Evolutionary conservation across 2,113 vertebrate species (phyloP).

Genomic region (Hyperoodon ampullatus): DNA sequence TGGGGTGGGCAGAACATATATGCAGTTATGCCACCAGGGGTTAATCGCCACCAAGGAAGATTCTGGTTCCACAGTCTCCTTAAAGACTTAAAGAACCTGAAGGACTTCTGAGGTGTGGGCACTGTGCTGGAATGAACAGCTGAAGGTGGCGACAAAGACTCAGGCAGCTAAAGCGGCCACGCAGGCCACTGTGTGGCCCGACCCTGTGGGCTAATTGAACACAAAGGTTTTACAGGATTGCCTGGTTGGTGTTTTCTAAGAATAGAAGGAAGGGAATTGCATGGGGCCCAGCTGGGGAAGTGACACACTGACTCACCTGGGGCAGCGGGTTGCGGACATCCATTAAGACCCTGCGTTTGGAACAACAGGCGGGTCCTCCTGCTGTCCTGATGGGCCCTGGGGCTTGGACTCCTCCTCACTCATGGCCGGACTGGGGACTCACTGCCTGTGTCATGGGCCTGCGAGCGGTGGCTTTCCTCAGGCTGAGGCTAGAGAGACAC

Average conservation of each 20-base stretch:
- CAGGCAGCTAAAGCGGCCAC: not conserved
- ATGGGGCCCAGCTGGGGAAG: not conserved
- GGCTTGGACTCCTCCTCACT: not conserved
- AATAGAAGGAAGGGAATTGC: not conserved
- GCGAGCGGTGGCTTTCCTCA: not conserved
- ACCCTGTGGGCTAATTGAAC: not conserved
- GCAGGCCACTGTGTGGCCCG: fast-evolving
- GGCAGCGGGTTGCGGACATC: not conserved
- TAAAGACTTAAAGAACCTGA: not conserved
- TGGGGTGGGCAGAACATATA: not conserved
- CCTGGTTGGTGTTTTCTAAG: not conserved
- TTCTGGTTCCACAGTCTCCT: not conserved
- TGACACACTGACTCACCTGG: not conserved
- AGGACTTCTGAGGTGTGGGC: not conserved
- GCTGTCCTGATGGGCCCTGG: not conserved
- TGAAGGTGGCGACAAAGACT: not conserved
- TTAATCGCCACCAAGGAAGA: not conserved
- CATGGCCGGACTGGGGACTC: not conserved
- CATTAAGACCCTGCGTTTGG: not conserved
- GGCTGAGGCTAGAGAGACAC: not conserved
- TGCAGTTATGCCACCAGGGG: not conserved
- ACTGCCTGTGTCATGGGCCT: not conserved
- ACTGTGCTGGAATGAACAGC: not conserved
- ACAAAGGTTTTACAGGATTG: not conserved
- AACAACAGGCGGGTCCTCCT: not conserved